Evolutionary conservation across 2,888 invertebrate genomes (phyloP).

Genomic region (Eristalinus sepulchralis): DNA sequence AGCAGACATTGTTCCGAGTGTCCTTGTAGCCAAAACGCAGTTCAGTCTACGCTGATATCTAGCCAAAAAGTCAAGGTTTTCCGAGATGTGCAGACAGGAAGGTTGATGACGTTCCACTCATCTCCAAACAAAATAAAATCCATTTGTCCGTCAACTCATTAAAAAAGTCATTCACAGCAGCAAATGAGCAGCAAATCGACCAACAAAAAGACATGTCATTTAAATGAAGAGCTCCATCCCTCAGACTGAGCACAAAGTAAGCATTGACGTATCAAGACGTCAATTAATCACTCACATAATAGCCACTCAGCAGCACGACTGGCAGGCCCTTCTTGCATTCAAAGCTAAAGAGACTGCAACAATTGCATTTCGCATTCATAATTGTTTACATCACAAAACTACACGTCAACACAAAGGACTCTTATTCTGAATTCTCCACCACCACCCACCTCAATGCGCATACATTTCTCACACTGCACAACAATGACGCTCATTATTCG

Average conservation of each 20-base stretch:
- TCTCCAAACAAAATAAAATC: neutral
- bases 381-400: neutral
- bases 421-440: neutral
- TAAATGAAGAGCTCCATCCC: neutral
- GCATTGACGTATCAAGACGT: neutral
- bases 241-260: neutral
- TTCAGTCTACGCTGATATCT: too few species aligned
- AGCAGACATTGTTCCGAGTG: neutral
- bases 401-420: neutral
- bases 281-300: neutral
- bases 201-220: neutral
- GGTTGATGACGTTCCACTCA: too few species aligned
- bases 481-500: constrained; percentile 37
- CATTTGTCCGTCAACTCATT: neutral
- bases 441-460: constrained; percentile 2
- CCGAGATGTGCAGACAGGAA: too few species aligned
- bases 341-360: neutral
- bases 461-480: constrained; percentile 4
- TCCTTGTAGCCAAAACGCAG: too few species aligned
- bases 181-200: neutral
- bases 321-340: neutral
- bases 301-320: neutral
- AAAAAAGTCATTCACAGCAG: neutral
- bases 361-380: neutral
- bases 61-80: too few species aligned